These are phyloP conservation scores for Hirtodrosophila duncani DNA, from an alignment of 2,888 invertebrate species.

Conservation along the genomic window DNA sequence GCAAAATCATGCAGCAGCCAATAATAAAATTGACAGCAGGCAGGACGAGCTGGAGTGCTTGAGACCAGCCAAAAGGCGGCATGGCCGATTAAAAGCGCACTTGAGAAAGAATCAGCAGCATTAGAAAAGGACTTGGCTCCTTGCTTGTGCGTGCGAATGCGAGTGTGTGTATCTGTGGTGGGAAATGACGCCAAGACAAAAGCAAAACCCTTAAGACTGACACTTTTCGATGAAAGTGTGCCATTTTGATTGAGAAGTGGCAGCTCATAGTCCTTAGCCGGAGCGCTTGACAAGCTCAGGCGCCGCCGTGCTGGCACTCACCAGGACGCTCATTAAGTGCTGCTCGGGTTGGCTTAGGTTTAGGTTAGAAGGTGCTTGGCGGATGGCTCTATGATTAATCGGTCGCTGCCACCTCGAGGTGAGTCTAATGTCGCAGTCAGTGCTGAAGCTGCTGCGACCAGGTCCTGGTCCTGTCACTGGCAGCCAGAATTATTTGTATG, in stretches of 20 bases:
- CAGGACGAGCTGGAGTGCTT: background rate
- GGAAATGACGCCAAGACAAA: conserved; percentile 4
- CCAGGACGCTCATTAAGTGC: conserved; percentile 31
- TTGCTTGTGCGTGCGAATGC: background rate
- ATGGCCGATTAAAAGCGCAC: too few relatives aligned
- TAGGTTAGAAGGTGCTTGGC: too few relatives aligned
- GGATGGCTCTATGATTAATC: conserved; percentile 31
- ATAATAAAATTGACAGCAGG: conserved; percentile 9
- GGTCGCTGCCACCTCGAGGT: too few relatives aligned
- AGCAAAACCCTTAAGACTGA: conserved; percentile 28
- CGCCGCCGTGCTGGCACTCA: background rate
- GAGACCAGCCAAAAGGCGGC: background rate
- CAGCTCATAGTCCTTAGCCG: conserved; percentile 4
- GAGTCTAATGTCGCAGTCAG: too few relatives aligned
- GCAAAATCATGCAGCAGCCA: conserved; percentile 28
- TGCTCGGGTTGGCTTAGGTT: background rate
- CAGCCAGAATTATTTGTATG: conserved; percentile 25
- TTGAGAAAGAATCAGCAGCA: background rate
- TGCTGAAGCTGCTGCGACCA: conserved; percentile 1
- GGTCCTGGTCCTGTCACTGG: conserved; percentile 28
- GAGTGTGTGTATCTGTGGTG: background rate
- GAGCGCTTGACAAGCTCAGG: conserved; percentile 4
- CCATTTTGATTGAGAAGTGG: conserved; percentile 35
- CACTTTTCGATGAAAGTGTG: conserved; percentile 26
- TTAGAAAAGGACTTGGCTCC: too few relatives aligned